Conservation (phyloP, 1,140 invertebrate species). For the Monomorium pharaonis region DNA sequence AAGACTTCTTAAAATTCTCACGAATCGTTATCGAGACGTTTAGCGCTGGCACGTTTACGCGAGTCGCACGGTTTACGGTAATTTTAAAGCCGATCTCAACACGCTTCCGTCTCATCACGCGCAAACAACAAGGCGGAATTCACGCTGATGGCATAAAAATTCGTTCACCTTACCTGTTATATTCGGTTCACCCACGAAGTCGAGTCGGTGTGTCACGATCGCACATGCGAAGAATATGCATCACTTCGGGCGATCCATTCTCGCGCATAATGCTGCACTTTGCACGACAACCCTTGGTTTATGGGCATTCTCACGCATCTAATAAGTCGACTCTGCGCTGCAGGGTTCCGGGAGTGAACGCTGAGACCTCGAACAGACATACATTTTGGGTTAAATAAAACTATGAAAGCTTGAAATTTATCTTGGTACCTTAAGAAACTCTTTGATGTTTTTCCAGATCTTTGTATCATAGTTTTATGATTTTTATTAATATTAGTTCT, state of each 20-base stretch:
- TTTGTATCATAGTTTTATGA: neutral
- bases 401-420: neutral
- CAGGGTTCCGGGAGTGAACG: neutral
- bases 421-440: neutral
- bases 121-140: constrained; percentile 12
- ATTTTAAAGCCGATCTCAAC: constrained; percentile 4
- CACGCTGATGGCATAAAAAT: constrained; percentile 12
- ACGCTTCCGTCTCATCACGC: constrained; percentile 7
- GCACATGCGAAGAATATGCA: constrained; percentile 26
- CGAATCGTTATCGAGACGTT: constrained; percentile 26
- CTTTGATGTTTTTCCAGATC: neutral
- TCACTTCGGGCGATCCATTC: constrained; percentile 17
- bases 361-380: neutral
- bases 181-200: constrained; percentile 27
- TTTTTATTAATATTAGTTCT: neutral
- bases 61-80: constrained; percentile 14
- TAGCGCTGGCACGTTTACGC: constrained; percentile 15
- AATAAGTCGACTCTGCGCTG: constrained; percentile 3
- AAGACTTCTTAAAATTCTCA: constrained; percentile 26
- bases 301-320: constrained; percentile 35
- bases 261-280: constrained; percentile 27
- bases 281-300: constrained; percentile 26
- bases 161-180: constrained; percentile 14
- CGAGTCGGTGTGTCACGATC: constrained; percentile 36
- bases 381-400: neutral